Evolutionary conservation across 2,888 invertebrate genomes (phyloP), one percentile per base, ranked within the genome.

Genomic region (Leptopterna dolabrata): DNA sequence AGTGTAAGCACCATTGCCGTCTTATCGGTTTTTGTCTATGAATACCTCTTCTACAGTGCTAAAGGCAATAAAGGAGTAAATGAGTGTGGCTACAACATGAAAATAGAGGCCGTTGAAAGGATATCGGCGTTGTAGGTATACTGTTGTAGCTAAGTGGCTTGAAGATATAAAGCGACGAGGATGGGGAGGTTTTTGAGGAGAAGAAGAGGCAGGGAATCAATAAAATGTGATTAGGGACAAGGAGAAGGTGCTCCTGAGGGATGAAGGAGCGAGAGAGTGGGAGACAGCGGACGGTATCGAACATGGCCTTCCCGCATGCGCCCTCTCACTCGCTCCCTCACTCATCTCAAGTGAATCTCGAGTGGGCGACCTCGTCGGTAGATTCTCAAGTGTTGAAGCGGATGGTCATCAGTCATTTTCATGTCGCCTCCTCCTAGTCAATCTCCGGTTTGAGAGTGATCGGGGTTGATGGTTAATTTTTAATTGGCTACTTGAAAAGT

Each of bases 131-230:
- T 19, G 55, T 19, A 2, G 63, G 24, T 63, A 27, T 7, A n/a
- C 36, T 36, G 7, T 51, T 51, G 13, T 16, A 19, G 51, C 51
- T 51, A 51, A 51, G 16, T 51, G 51, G 13, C n/a, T 51, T 6
- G 47, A n/a, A 19, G 51, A 51, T 9, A 51, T 19, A 27, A 11
- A 24, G 24, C 24, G 13, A 27, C 3, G 0, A 6, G 19, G 63
- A 24, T 11, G 63, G 63, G n/a, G 63, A 24, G 11, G 63, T 63
- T 63, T 63, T 24, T 27, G 27, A 63, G 24, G 9, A 78, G 78
- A 78, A 45, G 78, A 43, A 45, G 81, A 29, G 81, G 36, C 81
- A 81, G 36, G 63, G 55, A 81, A 81, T 81, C 81, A 81, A 81
- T 81, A 81, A 81, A 81, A 51, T 45, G 78, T 78, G 78, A 78